A percentile compares a stretch with the other conserved stretches of the same genome.
Evolutionary conservation across 2,888 invertebrate genomes (phyloP).

Genomic region (Hydraecia micacea): DNA sequence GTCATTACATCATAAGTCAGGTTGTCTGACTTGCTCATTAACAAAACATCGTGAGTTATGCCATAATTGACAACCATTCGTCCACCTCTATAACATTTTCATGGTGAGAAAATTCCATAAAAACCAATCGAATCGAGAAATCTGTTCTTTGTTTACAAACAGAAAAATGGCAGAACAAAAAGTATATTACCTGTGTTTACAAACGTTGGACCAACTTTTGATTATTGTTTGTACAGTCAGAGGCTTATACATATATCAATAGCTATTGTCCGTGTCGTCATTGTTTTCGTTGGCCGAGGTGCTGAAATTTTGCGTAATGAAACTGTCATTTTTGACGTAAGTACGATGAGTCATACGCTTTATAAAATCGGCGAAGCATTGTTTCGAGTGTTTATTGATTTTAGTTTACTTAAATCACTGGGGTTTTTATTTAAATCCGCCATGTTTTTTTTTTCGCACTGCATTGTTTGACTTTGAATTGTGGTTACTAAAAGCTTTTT

Average conservation of each 20-base stretch:
- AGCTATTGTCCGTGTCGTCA: constrained; percentile 61
- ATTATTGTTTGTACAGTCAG: constrained; percentile 57
- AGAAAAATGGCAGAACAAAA: constrained; percentile 35
- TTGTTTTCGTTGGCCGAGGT: constrained; percentile 46
- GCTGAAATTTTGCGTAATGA: constrained; percentile 58
- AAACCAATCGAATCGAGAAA: constrained; percentile 33
- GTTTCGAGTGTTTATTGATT: constrained; percentile 49
- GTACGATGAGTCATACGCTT: constrained; percentile 54
- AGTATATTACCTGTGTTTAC: constrained; percentile 59
- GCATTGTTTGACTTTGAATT: constrained; percentile 5
- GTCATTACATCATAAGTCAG: not conserved
- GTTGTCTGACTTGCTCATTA: not conserved
- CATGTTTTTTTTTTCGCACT: not conserved
- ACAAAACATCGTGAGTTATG: not conserved
- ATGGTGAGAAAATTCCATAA: constrained; percentile 11
- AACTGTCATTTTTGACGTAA: constrained; percentile 57
- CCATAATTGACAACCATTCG: not conserved
- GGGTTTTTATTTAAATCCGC: constrained; percentile 2
- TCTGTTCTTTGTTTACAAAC: constrained; percentile 33
- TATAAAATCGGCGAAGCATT: constrained; percentile 41
- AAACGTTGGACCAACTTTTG: constrained; percentile 64
- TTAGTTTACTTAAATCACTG: constrained; percentile 2
- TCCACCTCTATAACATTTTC: not conserved
- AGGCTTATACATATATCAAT: constrained; percentile 60
- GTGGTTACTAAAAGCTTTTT: not conserved